These are phyloP conservation scores for Drosophila lacteicornis DNA, from an alignment of 1,140 invertebrate genomes.

Conservation along the genomic window DNA sequence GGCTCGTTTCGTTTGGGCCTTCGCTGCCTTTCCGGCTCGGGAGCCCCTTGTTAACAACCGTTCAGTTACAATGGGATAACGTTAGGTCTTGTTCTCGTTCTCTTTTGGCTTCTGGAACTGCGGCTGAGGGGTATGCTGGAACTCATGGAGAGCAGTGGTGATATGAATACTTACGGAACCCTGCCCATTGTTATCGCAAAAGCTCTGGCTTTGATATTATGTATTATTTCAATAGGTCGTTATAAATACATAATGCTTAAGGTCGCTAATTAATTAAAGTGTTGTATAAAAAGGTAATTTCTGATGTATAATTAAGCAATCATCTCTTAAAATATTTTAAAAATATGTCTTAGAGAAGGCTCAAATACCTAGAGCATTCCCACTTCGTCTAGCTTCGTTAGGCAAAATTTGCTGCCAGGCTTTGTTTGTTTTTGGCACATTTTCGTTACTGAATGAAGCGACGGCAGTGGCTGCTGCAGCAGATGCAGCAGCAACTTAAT, in stretches of 20 bases:
- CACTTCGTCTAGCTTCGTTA: not conserved
- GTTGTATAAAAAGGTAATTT: not conserved
- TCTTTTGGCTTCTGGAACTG: conserved; percentile 31
- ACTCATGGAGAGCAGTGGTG: not conserved
- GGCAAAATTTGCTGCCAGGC: not conserved
- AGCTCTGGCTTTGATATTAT: too few species aligned
- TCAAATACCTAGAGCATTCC: conserved; percentile 20
- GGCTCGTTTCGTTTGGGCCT: conserved; percentile 37
- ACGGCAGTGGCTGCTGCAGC: conserved; percentile 15
- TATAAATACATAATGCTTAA: too few species aligned
- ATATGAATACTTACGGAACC: not conserved
- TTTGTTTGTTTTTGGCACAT: conserved; percentile 72
- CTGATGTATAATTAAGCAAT: not conserved
- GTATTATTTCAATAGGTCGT: too few species aligned
- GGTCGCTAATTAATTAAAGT: not conserved
- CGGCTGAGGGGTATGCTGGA: conserved; percentile 1
- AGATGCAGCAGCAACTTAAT: conserved; percentile 69
- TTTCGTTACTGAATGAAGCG: conserved; percentile 32
- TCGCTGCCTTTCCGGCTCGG: conserved; percentile 49
- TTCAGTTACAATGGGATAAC: conserved; percentile 76
- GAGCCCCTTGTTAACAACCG: conserved; percentile 77
- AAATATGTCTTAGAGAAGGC: not conserved
- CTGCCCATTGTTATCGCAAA: not conserved
- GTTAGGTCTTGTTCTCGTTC: conserved; percentile 60
- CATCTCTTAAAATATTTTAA: too few species aligned